phyloP scores from a whole-genome alignment of 2,888 invertebrate species.

The Protonemura montana region DNA sequence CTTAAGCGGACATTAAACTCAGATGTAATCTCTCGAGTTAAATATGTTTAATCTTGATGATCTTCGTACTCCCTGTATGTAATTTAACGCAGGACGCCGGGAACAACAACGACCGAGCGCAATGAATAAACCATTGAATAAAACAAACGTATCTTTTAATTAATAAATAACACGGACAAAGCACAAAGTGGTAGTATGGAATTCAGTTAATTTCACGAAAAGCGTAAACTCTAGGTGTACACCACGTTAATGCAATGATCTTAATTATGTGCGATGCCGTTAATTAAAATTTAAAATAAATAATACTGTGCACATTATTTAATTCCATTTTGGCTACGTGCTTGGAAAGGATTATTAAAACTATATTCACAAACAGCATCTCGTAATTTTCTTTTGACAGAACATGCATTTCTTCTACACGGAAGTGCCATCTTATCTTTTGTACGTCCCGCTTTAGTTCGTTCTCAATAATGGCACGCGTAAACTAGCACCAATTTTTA shows the following conservation, averaged over 20 bases:
- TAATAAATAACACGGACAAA: not conserved
- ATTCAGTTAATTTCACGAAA: not conserved
- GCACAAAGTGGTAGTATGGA: not conserved
- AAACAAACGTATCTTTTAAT: slow-evolving; percentile 7
- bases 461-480: not conserved
- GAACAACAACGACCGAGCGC: not conserved
- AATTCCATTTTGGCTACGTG: too few species aligned
- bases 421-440: not conserved
- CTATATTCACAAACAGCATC: too few species aligned
- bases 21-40: not conserved
- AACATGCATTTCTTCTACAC: too few species aligned
- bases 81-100: not conserved
- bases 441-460: not conserved
- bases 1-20: not conserved
- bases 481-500: too few species aligned
- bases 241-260: not conserved
- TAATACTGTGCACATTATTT: too few species aligned
- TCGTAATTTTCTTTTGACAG: too few species aligned
- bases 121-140: not conserved
- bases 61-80: not conserved
- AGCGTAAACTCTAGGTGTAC: not conserved
- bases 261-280: not conserved
- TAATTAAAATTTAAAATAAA: not conserved
- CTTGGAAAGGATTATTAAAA: too few species aligned
- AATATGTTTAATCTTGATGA: slow-evolving; percentile 7